These are phyloP conservation scores for Mormoops blainvillei DNA, from an alignment of 2,113 vertebrate species.

Conservation along the genomic window DNA sequence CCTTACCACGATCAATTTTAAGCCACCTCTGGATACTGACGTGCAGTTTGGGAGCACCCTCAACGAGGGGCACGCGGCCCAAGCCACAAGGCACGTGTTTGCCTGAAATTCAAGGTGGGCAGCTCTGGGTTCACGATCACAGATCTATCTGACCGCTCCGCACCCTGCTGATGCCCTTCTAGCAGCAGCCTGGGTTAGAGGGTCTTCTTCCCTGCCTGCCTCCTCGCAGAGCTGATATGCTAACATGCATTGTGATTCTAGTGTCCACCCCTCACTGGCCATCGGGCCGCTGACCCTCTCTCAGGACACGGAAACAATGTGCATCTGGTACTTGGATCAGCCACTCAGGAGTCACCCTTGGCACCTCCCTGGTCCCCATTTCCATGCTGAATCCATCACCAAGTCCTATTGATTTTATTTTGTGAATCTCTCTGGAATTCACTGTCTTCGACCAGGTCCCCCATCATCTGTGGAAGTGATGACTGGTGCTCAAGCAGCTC, in stretches of 20 bases:
- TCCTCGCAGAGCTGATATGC: rapidly evolving
- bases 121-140: neutral
- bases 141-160: neutral
- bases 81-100: neutral
- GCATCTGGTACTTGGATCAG: neutral
- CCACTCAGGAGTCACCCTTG: neutral
- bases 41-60: neutral
- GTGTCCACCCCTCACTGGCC: neutral
- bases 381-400: neutral
- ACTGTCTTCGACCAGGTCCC: neutral
- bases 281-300: neutral
- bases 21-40: neutral
- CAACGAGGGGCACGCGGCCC: neutral
- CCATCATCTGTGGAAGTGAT: neutral
- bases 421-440: neutral
- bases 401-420: neutral
- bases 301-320: neutral
- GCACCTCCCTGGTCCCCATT: neutral
- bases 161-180: neutral
- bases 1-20: neutral
- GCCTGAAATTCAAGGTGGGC: neutral
- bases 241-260: neutral
- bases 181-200: no score
- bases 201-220: neutral
- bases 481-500: neutral